These are phyloP conservation scores for Cygnus olor DNA, from an alignment of 2,797 vertebrate genomes.

Conservation along the genomic window DNA sequence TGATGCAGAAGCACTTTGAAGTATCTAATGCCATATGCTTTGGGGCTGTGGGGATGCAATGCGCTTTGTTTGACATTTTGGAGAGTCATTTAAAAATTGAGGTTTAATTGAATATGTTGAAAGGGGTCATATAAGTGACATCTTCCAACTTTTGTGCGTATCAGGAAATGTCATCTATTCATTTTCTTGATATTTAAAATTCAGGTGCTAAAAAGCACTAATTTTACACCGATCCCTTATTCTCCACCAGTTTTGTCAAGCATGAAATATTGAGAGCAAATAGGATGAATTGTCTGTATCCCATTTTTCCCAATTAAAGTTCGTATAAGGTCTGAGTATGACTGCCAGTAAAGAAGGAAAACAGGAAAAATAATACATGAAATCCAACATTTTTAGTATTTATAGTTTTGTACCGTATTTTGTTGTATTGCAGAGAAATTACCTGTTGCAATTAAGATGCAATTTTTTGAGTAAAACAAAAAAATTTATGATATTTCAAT, in stretches of 20 bases:
- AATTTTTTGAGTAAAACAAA: background rate
- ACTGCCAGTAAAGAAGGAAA: background rate
- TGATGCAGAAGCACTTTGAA: background rate
- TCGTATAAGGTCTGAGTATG: background rate
- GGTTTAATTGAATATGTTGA: background rate
- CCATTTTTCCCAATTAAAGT: background rate
- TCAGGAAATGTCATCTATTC: background rate
- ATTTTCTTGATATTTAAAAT: background rate
- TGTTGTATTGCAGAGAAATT: background rate
- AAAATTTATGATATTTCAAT: background rate
- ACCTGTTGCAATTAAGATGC: background rate
- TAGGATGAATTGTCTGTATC: background rate
- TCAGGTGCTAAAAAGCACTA: background rate
- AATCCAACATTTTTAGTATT: background rate
- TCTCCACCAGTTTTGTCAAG: background rate
- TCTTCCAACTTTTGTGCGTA: background rate
- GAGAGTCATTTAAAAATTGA: background rate
- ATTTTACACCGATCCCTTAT: background rate
- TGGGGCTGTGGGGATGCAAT: background rate
- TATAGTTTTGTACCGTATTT: background rate
- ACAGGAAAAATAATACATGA: background rate
- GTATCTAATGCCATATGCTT: background rate
- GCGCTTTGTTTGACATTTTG: background rate
- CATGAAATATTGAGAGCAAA: background rate
- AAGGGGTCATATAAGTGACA: background rate